Base-by-base conservation (phyloP, 23 tunicate genomes). In the Trididemnum miniatum region DNA sequence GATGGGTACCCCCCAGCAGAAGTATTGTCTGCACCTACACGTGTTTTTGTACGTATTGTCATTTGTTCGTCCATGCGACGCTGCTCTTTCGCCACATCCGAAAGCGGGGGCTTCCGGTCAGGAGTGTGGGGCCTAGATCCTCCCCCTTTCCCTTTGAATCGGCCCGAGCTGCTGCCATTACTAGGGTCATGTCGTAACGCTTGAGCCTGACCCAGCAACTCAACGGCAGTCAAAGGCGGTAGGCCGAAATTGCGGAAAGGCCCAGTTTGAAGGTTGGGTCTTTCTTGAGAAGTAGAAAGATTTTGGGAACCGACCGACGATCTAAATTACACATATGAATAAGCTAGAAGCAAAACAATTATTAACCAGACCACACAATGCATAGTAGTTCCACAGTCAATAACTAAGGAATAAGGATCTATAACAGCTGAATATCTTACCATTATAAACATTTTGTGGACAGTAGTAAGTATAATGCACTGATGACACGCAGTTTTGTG, bases 171-270 rank as follows among this genome's bases (percentile, higher is more conserved):
- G 67, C 2, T 12, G 7, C 2, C 1, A 15, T 77, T 52, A 29
- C 20, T 77, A 26, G 83, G 76, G 32, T 72, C 24, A 34, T 72
- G 93, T 31, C 83, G 87, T 26, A 82, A 37, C 60, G 80, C 93
- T 20, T 83, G 77, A 1, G 83, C 84, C 67, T 83, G 93, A 1
- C 69, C 93, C 25, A 88, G 84, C 0, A 88, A 65, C 44, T 88
- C 93, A 26, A 80, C 62, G 20, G 77, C 87, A 5, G 93, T 74
- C 29, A 65, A 15, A 5, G 93, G 93, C 30, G 65, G 65, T n/a
- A 67, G 30, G 20, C 84, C 90, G 28, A 67, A 51, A 39, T 9
- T 20, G 1, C 59, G 57, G n/a, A 12, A 31, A 23, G n/a, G n/a
- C n/a, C n/a, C n/a, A n/a, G n/a, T n/a, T n/a, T 49, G 57, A 49